A percentile compares a stretch with the other conserved stretches of the same genome.
Evolutionary conservation across 2,113 vertebrate genomes (phyloP).

Genomic region (Platichthys stellatus): DNA sequence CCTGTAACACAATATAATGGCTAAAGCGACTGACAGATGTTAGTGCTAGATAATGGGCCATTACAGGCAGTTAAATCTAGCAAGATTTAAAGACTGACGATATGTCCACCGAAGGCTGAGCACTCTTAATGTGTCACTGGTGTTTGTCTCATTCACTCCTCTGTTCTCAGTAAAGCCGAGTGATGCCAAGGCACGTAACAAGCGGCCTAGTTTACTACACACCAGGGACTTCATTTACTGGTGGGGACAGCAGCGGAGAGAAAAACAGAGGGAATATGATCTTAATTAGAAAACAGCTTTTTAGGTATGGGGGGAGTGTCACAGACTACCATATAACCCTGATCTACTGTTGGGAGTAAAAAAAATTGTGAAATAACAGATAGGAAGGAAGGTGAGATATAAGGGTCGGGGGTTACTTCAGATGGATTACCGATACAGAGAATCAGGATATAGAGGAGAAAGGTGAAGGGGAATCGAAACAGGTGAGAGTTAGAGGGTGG

Average conservation of each 20-base stretch:
- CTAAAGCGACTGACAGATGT: slow-evolving; percentile 47
- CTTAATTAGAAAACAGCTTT: slow-evolving; percentile 39
- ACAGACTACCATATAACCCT: slow-evolving; percentile 1
- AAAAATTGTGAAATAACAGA: slow-evolving; percentile 20
- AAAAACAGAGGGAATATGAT: slow-evolving; percentile 32
- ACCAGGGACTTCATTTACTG: slow-evolving; percentile 64
- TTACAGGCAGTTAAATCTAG: slow-evolving; percentile 55
- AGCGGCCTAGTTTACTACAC: slow-evolving; percentile 59
- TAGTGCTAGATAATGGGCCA: slow-evolving; percentile 61
- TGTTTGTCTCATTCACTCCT: slow-evolving; percentile 57
- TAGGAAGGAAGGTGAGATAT: slow-evolving; percentile 47
- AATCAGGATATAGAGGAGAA: slow-evolving; percentile 35
- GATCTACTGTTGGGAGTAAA: slow-evolving; percentile 3
- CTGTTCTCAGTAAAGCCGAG: slow-evolving; percentile 59
- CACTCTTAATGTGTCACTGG: slow-evolving; percentile 54
- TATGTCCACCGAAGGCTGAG: slow-evolving; percentile 54
- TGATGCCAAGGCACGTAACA: slow-evolving; percentile 59
- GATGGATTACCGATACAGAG: slow-evolving; percentile 41
- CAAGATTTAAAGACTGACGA: slow-evolving; percentile 72
- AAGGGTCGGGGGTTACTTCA: slow-evolving; percentile 36
- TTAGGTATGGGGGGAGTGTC: slow-evolving; percentile 1
- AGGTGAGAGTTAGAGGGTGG: slow-evolving; percentile 12
- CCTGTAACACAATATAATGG: slow-evolving; percentile 44
- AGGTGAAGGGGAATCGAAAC: slow-evolving; percentile 27
- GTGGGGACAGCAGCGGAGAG: slow-evolving; percentile 53